These are phyloP conservation scores for Fregetta grallaria DNA, from an alignment of 2,113 vertebrate species.

Conservation along the genomic window DNA sequence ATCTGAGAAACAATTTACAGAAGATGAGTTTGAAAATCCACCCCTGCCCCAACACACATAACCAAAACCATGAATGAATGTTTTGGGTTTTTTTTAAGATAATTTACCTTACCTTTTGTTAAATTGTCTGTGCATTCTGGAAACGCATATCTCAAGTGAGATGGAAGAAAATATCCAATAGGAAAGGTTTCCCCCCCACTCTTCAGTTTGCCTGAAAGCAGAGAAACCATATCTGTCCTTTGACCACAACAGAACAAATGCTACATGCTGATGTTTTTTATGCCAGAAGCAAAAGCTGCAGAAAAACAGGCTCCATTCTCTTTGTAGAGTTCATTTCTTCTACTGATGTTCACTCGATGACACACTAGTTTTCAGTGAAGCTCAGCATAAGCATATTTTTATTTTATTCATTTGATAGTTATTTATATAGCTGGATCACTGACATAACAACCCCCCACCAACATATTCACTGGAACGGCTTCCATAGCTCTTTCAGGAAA, in stretches of 20 bases:
- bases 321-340: neutral
- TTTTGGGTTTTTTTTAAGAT: neutral
- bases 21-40: neutral
- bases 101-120: neutral
- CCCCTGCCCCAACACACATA: neutral
- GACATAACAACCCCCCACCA: neutral
- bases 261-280: neutral
- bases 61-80: neutral
- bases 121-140: neutral
- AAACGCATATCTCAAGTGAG: neutral
- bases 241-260: neutral
- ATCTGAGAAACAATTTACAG: neutral
- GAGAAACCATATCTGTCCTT: neutral
- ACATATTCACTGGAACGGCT: neutral
- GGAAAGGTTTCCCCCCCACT: neutral
- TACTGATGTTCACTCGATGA: neutral
- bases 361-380: neutral
- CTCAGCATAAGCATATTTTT: neutral
- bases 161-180: neutral
- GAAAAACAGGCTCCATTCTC: neutral
- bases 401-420: neutral
- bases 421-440: neutral
- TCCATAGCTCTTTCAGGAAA: neutral
- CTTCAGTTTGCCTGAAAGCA: neutral
- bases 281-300: neutral